These are phyloP conservation scores for Teleiodes luculella DNA, from an alignment of 2,888 invertebrate genomes.

Conservation along the genomic window DNA sequence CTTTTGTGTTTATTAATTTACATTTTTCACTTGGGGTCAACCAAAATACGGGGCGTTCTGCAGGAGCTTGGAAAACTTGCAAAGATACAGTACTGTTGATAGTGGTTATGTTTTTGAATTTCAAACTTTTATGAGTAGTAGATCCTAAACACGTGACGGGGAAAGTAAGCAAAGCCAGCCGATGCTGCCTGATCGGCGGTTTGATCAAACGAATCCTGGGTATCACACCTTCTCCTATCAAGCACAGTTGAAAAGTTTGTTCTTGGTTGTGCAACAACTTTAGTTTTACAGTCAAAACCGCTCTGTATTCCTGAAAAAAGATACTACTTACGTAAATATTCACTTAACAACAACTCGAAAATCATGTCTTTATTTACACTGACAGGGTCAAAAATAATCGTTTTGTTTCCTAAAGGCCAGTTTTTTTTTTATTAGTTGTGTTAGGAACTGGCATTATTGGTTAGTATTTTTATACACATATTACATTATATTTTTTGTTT, in stretches of 20 bases:
- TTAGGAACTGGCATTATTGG: no score
- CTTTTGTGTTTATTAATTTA: background rate
- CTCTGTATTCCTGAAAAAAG: constrained; percentile 59
- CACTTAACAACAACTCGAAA: no score
- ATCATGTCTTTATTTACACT: no score
- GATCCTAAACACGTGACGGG: constrained; percentile 68
- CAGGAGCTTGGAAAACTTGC: constrained; percentile 40
- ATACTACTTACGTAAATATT: background rate
- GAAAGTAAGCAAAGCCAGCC: constrained; percentile 45
- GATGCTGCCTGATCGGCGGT: constrained; percentile 46
- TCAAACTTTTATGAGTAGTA: constrained; percentile 44
- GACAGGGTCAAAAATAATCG: no score
- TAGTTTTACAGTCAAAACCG: constrained; percentile 62
- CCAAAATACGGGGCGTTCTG: constrained; percentile 55
- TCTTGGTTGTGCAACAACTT: constrained; percentile 61
- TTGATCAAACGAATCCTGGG: constrained; percentile 56
- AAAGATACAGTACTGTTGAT: constrained; percentile 47
- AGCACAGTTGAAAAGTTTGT: constrained; percentile 61
- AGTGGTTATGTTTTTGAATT: constrained; percentile 57
- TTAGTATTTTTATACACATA: no score
- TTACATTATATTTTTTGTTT: no score
- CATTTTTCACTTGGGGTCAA: background rate
- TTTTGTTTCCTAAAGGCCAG: no score
- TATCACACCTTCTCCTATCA: constrained; percentile 68
- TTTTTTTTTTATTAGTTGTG: no score